A percentile compares a stretch with the other conserved stretches of the same genome.
phyloP scores from a whole-genome alignment of 2,888 invertebrate genomes.

The Melanchra persicariae region DNA sequence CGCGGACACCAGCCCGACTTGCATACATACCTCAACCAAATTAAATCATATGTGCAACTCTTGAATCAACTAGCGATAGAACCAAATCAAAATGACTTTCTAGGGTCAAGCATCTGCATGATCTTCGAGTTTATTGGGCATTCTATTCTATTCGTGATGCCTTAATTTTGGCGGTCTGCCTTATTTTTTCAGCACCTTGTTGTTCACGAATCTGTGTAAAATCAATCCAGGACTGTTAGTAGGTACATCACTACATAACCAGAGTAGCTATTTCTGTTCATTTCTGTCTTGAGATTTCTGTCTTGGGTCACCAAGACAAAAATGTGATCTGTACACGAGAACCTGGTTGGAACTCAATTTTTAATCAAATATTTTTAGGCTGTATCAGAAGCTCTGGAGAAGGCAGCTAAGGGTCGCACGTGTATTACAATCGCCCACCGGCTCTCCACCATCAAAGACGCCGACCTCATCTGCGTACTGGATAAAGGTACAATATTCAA shows the following conservation, averaged over 20 bases:
- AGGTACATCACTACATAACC: no score
- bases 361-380: slow-evolving; percentile 81
- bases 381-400: slow-evolving; percentile 96
- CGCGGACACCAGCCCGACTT: no score
- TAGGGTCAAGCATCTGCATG: no score
- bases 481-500: slow-evolving; percentile 91
- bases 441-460: slow-evolving; percentile 95
- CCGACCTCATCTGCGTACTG: slow-evolving; percentile 96
- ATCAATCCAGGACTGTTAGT: not conserved
- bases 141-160: no score
- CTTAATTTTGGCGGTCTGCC: not conserved
- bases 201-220: not conserved
- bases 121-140: no score
- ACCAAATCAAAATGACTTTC: no score
- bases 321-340: no score
- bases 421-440: slow-evolving; percentile 97
- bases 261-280: no score
- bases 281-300: not conserved
- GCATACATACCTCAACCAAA: no score
- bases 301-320: no score
- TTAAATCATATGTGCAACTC: no score
- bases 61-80: no score
- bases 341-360: not conserved
- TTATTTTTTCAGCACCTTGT: not conserved
- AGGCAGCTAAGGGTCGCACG: slow-evolving; percentile 95